phyloP scores from a whole-genome alignment of 2,113 vertebrate genomes.

The Oceanites oceanicus region DNA sequence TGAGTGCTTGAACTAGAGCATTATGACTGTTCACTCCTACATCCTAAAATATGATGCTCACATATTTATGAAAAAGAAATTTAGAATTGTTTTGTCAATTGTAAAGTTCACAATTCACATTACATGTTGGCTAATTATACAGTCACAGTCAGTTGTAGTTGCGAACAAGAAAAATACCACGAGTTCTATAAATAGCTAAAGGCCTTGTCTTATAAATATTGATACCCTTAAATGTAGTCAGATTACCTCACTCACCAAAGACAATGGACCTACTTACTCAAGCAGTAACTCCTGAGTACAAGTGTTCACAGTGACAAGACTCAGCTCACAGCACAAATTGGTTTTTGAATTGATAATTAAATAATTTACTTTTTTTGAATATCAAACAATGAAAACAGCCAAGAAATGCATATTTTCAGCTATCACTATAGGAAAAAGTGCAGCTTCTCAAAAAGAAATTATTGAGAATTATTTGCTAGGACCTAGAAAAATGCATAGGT shows the following conservation, averaged over 20 bases:
- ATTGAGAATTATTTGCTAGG: neutral
- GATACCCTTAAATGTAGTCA: neutral
- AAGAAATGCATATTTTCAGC: neutral
- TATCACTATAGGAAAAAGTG: neutral
- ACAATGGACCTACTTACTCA: neutral
- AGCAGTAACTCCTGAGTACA: neutral
- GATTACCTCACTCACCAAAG: neutral
- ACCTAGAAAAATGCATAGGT: neutral
- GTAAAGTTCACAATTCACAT: neutral
- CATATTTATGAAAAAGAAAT: neutral
- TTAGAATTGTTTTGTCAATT: neutral
- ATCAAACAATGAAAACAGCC: neutral
- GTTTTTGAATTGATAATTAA: neutral
- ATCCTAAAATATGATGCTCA: neutral
- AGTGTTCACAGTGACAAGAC: neutral
- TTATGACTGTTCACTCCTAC: neutral
- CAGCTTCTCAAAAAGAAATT: neutral
- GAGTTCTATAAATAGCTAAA: neutral
- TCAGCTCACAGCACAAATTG: neutral
- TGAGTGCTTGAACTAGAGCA: neutral
- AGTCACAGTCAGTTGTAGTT: neutral
- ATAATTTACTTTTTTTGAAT: neutral
- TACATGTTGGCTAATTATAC: neutral
- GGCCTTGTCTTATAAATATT: neutral
- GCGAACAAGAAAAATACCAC: neutral